These are phyloP conservation scores for Rotaria magnacalcarata DNA, from an alignment of 2,888 invertebrate species.

Conservation along the genomic window DNA sequence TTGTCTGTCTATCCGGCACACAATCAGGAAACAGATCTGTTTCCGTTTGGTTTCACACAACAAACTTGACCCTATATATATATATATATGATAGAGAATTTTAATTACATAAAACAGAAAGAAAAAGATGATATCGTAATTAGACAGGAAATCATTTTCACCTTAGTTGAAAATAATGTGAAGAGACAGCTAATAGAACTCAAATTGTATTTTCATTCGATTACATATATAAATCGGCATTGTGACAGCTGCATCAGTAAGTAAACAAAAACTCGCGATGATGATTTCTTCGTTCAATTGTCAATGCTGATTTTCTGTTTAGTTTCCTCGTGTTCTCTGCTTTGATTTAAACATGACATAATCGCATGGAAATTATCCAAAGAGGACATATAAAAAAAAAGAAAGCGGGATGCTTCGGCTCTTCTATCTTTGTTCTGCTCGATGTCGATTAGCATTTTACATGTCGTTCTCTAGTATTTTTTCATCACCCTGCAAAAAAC, in stretches of 20 bases:
- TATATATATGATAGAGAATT: not conserved
- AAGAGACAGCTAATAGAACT: not conserved
- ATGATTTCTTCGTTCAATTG: not conserved
- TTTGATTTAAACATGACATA: not conserved
- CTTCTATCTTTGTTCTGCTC: not conserved
- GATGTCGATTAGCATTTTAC: not conserved
- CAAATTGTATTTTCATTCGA: not conserved
- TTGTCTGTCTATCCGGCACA: not conserved
- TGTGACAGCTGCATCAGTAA: not conserved
- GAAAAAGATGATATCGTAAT: not conserved
- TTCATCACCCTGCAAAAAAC: not conserved
- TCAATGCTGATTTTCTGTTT: not conserved
- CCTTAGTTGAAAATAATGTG: not conserved
- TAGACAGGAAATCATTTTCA: not conserved
- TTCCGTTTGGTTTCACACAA: not conserved
- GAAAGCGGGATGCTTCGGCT: not conserved
- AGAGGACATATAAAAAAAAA: not conserved
- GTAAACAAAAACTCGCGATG: not conserved
- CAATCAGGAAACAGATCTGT: not conserved
- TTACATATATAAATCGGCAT: no score
- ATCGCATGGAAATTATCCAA: slow-evolving; percentile 1
- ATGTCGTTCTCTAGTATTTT: not conserved
- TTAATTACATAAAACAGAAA: not conserved
- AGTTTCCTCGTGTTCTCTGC: not conserved
- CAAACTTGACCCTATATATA: not conserved